Conservation (phyloP, 1,140 invertebrate genomes). For the Drosophila nannoptera region DNA sequence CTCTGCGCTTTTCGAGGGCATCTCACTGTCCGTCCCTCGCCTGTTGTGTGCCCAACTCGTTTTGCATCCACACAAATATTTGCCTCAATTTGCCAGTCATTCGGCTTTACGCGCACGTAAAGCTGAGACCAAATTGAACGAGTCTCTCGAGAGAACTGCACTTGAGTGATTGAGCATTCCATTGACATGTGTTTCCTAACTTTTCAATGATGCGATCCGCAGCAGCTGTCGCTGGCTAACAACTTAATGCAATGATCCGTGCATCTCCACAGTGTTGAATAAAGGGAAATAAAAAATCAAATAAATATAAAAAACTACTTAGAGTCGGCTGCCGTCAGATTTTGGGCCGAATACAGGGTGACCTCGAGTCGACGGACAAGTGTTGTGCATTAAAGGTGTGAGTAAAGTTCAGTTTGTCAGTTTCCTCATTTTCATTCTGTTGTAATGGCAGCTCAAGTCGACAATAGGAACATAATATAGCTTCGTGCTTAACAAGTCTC, state of each 20-base stretch:
- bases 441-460: not conserved
- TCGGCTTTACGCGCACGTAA: slow-evolving; percentile 19
- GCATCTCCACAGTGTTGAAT: no score
- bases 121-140: slow-evolving; percentile 18
- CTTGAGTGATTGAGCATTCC: slow-evolving; percentile 37
- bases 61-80: slow-evolving; percentile 12
- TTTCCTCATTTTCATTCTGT: not conserved
- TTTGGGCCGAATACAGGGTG: not conserved
- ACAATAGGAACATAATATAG: not conserved
- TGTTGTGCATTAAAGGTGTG: not conserved
- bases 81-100: slow-evolving; percentile 34
- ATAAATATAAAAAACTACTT: slow-evolving; percentile 22
- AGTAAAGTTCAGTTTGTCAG: not conserved
- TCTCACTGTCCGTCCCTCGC: not conserved
- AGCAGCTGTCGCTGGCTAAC: slow-evolving; percentile 31
- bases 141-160: slow-evolving; percentile 25
- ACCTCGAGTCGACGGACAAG: slow-evolving; percentile 4
- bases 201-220: slow-evolving; percentile 30
- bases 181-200: slow-evolving; percentile 44
- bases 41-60: not conserved
- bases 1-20: not conserved
- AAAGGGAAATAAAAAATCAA: no score
- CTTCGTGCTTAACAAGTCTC: slow-evolving; percentile 1
- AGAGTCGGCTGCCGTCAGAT: not conserved
- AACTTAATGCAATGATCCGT: slow-evolving; percentile 16